Evolutionary conservation across 2,888 invertebrate species (phyloP).

Genomic region (Scaptomyza reducta): DNA sequence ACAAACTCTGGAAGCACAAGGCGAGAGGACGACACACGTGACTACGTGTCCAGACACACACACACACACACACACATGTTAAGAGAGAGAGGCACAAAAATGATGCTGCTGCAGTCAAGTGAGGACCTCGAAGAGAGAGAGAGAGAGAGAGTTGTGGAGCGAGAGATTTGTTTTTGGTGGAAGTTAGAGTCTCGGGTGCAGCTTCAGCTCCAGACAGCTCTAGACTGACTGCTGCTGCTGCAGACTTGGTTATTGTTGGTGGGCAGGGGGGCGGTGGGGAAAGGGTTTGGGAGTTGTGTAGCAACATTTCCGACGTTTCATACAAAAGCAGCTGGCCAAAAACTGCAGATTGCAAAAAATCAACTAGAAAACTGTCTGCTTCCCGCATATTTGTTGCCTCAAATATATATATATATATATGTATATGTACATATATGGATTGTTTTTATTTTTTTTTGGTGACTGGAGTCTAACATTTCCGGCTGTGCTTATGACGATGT

Average conservation of each 20-base stretch:
- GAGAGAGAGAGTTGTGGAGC: neutral
- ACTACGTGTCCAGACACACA: conserved; percentile 57
- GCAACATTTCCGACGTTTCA: conserved; percentile 73
- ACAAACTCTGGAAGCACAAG: conserved; percentile 34
- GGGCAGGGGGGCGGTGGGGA: neutral
- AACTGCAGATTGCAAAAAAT: conserved; percentile 79
- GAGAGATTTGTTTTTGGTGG: neutral
- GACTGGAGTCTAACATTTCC: conserved; percentile 65
- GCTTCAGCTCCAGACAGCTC: conserved; percentile 56
- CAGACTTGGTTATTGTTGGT: neutral
- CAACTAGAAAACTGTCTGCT: conserved; percentile 65
- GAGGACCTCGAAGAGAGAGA: conserved; percentile 8
- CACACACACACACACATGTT: neutral
- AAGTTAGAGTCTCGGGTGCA: conserved; percentile 41
- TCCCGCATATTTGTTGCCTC: conserved; percentile 60
- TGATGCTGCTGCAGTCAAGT: conserved; percentile 32
- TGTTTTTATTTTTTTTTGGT: conserved; percentile 18
- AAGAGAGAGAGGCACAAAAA: conserved; percentile 4
- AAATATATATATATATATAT: conserved; percentile 26
- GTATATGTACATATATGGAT: conserved; percentile 31
- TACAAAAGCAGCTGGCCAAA: conserved; percentile 67
- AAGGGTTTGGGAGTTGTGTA: conserved; percentile 52
- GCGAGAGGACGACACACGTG: conserved; percentile 36
- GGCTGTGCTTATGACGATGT: conserved; percentile 20
- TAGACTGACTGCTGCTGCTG: conserved; percentile 43